Conservation (phyloP, 2,797 vertebrate genomes). For the Enoplosus armatus region DNA sequence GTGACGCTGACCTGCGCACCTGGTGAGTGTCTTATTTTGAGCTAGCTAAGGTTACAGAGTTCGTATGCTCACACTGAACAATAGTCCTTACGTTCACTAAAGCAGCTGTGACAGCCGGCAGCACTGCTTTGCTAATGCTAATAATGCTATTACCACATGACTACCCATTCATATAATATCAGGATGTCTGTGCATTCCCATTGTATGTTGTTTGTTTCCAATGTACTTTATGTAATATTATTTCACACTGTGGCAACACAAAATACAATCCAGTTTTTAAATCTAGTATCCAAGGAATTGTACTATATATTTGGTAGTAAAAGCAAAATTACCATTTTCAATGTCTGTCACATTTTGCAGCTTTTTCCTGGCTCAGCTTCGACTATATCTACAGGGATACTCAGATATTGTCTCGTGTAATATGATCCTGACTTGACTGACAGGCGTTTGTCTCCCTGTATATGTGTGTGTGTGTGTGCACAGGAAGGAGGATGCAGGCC, state of each 20-base stretch:
- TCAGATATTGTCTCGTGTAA: too few species aligned
- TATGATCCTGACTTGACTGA: not conserved
- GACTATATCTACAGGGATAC: too few species aligned
- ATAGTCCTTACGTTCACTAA: not conserved
- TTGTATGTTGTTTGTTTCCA: constrained; percentile 2
- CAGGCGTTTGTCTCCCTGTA: not conserved
- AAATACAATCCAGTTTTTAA: not conserved
- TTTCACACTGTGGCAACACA: not conserved
- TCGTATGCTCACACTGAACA: not conserved
- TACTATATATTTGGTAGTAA: not conserved
- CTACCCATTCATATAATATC: not conserved
- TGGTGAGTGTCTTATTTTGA: constrained; percentile 83
- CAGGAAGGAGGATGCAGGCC: constrained; percentile 94
- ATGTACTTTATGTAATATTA: not conserved
- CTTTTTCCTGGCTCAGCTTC: not conserved
- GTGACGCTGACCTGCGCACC: constrained; percentile 92
- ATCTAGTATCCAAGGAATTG: too few species aligned
- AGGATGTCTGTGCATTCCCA: not conserved
- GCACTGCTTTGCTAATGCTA: not conserved
- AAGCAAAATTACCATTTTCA: not conserved
- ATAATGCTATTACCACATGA: not conserved
- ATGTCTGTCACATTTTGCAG: not conserved
- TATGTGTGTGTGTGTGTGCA: constrained; percentile 4
- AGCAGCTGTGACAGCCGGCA: not conserved
- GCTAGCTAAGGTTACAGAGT: not conserved